Conservation (phyloP, 2,797 vertebrate species). For the Coregonus suidteri region DNA sequence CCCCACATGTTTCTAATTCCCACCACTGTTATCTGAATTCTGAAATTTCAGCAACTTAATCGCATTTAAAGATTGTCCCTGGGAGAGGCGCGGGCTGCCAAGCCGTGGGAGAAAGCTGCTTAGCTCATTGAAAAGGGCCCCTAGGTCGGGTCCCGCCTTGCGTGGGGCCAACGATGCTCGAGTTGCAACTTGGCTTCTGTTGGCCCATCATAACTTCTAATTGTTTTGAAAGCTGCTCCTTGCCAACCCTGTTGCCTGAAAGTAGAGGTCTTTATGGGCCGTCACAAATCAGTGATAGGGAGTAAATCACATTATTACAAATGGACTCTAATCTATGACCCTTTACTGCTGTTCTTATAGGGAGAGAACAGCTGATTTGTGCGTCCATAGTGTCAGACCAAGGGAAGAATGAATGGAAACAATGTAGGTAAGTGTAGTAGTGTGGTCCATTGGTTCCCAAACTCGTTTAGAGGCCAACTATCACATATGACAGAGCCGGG, state of each 20-base stretch:
- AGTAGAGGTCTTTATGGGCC: neutral
- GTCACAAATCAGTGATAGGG: neutral
- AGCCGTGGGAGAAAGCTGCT: slow-evolving; percentile 24
- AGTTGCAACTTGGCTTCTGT: slow-evolving; percentile 27
- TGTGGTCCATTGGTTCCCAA: neutral
- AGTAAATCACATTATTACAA: neutral
- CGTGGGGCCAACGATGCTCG: slow-evolving; percentile 6
- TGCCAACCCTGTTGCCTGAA: neutral
- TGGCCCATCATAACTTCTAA: slow-evolving; percentile 10
- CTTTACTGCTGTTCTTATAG: neutral
- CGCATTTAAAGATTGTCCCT: slow-evolving; percentile 1
- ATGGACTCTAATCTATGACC: neutral
- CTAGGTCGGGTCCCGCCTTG: slow-evolving; percentile 6
- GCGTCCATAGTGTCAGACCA: neutral
- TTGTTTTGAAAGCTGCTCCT: slow-evolving; percentile 7
- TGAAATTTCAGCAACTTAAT: neutral
- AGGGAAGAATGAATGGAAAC: neutral
- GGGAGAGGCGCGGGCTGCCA: slow-evolving; percentile 23
- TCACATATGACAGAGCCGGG: too few species aligned
- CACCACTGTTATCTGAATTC: neutral
- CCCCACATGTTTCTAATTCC: neutral
- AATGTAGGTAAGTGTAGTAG: neutral
- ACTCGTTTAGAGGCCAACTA: too few species aligned
- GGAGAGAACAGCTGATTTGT: neutral
- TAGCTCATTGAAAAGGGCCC: slow-evolving; percentile 24